Evolutionary conservation across 1,140 invertebrate genomes (phyloP).

Genomic region (Cylas formicarius): DNA sequence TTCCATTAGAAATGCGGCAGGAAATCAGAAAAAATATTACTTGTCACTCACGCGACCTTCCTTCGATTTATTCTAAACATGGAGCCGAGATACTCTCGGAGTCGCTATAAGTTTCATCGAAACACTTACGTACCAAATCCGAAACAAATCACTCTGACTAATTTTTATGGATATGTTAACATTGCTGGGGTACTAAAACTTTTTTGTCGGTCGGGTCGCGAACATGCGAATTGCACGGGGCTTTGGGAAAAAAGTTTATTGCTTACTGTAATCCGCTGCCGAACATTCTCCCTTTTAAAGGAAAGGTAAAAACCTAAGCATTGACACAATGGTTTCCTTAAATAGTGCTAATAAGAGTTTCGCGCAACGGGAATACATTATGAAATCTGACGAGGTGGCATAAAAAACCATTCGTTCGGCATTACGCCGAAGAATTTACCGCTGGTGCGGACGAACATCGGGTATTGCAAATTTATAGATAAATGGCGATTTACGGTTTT

Average conservation of each 20-base stretch:
- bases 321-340: conserved; percentile 33
- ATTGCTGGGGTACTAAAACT: conserved; percentile 11
- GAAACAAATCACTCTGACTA: conserved; percentile 19
- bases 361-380: conserved; percentile 34
- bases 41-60: no score
- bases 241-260: conserved; percentile 26
- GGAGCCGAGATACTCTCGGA: no score
- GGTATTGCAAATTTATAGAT: conserved; percentile 35
- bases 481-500: conserved; percentile 28
- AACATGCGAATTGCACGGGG: conserved; percentile 4
- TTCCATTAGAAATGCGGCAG: no score
- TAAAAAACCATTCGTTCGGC: conserved; percentile 30
- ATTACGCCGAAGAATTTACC: conserved; percentile 28
- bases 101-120: background rate
- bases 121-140: background rate
- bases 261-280: conserved; percentile 23
- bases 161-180: conserved; percentile 21
- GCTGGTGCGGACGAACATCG: background rate
- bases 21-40: no score
- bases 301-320: conserved; percentile 28
- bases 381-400: conserved; percentile 33
- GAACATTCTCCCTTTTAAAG: conserved; percentile 27
- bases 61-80: no score
- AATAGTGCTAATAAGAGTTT: conserved; percentile 35
- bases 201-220: conserved; percentile 10